Base-by-base conservation (phyloP, 2,888 invertebrate species). In the Pecten maximus region DNA sequence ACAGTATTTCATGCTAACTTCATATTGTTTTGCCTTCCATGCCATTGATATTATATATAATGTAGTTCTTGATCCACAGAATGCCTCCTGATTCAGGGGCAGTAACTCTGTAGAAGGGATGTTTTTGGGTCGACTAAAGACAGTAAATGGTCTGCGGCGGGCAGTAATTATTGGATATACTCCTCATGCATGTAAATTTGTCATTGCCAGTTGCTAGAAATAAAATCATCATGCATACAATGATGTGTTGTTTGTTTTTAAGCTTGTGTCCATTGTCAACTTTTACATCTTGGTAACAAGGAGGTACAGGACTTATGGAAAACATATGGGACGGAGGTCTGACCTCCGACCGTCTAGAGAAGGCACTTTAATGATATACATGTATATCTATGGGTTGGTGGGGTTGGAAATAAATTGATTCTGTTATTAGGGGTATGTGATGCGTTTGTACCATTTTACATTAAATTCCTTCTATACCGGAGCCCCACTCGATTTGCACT, bases 131-230 rank as follows among this genome's bases (percentile, higher is more conserved):
- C 35, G 74, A 74, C 35, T 6, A 19, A 10, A 10, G 74, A 74
- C 74, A 74, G 74, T 6, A 74, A 54, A 54, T n/a, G 54, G 19
- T 19, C 54, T 23, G 23, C 2, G 54, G 54, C 23, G 54, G 54
- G 54, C 54, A 54, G 54, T 23, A 35, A 3, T 35, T 12, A 10
- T 74, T 74, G 74, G 28, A 74, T 74, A 28, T 74, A 74, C 16
- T 74, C 74, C 74, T 74, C 74, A 35, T 74, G 60, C 60, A 74
- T 74, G 74, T 74, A 35, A 74, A 74, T 74, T 74, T 74, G 35
- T 74, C 74, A 74, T 74, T 74, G 74, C 74, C 74, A 74, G 74
- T 74, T 35, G 74, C 74, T 74, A 74, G 74, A 74, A 74, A 74
- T 74, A 74, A 74, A 74, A 74, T 74, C 74, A 28, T 74, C 74